Evolutionary conservation across 2,888 invertebrate species (phyloP).

Genomic region (Tridacna gigas): DNA sequence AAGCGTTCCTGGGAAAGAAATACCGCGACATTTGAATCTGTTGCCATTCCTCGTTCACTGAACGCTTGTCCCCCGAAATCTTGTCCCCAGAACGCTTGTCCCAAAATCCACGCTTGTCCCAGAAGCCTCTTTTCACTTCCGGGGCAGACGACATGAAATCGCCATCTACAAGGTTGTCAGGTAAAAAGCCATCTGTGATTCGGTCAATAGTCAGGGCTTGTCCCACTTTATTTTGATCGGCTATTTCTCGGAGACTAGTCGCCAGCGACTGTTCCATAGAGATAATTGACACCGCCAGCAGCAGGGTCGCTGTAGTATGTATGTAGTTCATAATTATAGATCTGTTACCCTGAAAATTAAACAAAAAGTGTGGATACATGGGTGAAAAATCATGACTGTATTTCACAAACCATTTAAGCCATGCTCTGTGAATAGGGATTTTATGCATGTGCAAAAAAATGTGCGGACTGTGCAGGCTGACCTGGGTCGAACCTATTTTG

Average conservation of each 20-base stretch:
- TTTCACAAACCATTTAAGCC: neutral
- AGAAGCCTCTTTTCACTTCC: slow-evolving; percentile 50
- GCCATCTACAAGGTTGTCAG: slow-evolving; percentile 16
- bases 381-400: neutral
- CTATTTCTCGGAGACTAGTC: slow-evolving; percentile 37
- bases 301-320: neutral
- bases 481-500: neutral
- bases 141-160: slow-evolving; percentile 5
- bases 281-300: neutral
- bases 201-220: slow-evolving; percentile 31
- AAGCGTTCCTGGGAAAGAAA: slow-evolving; percentile 49
- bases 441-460: neutral
- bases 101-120: slow-evolving; percentile 59
- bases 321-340: neutral
- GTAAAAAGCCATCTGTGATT: slow-evolving; percentile 34
- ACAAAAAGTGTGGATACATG: neutral
- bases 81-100: slow-evolving; percentile 39
- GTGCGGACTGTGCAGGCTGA: neutral
- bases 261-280: neutral
- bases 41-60: slow-evolving; percentile 1
- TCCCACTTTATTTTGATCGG: slow-evolving; percentile 35
- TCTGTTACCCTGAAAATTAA: neutral
- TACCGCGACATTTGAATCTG: slow-evolving; percentile 47
- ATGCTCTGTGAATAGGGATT: neutral
- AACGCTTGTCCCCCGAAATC: neutral